Conservation (phyloP, 2,113 vertebrate genomes). For the Periophthalmus modestus region DNA sequence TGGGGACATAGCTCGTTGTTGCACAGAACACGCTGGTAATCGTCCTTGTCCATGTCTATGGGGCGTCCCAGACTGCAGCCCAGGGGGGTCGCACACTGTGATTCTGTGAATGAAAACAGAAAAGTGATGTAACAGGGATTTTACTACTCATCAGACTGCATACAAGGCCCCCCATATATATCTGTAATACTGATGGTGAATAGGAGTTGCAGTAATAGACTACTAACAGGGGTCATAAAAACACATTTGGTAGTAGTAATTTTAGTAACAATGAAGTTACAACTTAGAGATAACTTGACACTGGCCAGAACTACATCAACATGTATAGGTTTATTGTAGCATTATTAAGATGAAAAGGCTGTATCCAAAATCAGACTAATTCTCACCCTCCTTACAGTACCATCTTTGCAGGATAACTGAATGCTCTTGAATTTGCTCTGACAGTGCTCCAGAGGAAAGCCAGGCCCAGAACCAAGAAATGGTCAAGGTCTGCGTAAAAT, state of each 20-base stretch:
- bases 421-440: not conserved
- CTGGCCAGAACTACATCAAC: not conserved
- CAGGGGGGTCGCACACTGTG: conserved; percentile 90
- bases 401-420: not conserved
- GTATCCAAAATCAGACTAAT: not conserved
- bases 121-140: not conserved
- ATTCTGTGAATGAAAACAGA: conserved; percentile 76
- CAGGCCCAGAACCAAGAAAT: not conserved
- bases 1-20: conserved; percentile 93
- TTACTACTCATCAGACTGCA: not conserved
- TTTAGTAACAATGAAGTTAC: not conserved
- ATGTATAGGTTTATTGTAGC: not conserved
- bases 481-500: conserved; percentile 15
- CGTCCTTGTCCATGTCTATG: conserved; percentile 94
- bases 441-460: not conserved
- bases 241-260: not conserved
- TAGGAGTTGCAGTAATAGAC: not conserved
- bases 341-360: not conserved
- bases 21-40: conserved; percentile 97
- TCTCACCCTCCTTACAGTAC: not conserved
- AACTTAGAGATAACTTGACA: not conserved
- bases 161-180: too few species aligned
- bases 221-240: not conserved
- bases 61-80: conserved; percentile 89
- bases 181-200: too few species aligned